These are phyloP conservation scores for Drosophila watanabei DNA, from an alignment of 1,140 invertebrate genomes.

Conservation along the genomic window DNA sequence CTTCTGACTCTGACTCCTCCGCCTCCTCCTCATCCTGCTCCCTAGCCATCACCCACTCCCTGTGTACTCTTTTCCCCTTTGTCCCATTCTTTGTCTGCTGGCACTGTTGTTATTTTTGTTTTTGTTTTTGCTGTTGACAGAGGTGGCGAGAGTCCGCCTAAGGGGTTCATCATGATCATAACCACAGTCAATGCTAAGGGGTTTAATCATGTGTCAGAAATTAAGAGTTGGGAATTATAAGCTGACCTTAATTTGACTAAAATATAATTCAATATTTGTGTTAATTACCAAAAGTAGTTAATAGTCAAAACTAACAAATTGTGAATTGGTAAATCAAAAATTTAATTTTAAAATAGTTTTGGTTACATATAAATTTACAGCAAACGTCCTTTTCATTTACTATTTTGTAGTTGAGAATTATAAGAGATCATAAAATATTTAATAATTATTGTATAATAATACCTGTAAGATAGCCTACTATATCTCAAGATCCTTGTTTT, in stretches of 20 bases:
- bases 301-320: background rate
- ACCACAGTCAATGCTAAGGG: slow-evolving; percentile 1
- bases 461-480: no score
- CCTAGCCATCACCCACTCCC: slow-evolving; percentile 18
- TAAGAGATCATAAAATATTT: background rate
- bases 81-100: slow-evolving; percentile 32
- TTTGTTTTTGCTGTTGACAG: slow-evolving; percentile 33
- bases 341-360: background rate
- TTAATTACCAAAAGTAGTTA: no score
- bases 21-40: background rate
- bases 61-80: slow-evolving; percentile 32
- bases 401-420: background rate
- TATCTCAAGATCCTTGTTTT: no score
- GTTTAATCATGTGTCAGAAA: background rate
- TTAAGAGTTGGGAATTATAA: slow-evolving; percentile 1
- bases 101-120: slow-evolving; percentile 28
- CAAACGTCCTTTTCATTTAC: background rate
- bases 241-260: no score
- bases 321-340: background rate
- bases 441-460: no score
- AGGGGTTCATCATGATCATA: slow-evolving; percentile 16
- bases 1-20: slow-evolving; percentile 11
- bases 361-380: background rate
- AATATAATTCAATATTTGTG: background rate
- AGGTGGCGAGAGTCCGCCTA: slow-evolving; percentile 13